phyloP scores from a whole-genome alignment of 1,140 invertebrate genomes.

The Brachionus calyciflorus region DNA sequence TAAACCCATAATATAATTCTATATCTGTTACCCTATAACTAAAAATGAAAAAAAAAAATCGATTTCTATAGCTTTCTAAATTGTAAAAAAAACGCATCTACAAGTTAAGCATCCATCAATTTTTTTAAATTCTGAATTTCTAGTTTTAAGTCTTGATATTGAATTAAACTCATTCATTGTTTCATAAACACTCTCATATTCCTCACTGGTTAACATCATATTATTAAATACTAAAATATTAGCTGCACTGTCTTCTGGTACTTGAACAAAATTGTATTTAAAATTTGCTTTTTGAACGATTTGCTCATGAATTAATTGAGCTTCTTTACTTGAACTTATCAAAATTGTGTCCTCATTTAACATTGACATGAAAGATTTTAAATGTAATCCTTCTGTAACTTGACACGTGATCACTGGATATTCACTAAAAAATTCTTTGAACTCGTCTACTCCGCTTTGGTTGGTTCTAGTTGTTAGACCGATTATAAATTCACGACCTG shows the following conservation, averaged over 20 bases:
- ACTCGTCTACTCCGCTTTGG: neutral
- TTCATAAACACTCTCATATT: neutral
- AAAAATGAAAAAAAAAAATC: too few species aligned
- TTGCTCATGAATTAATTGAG: neutral
- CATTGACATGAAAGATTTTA: conserved; percentile 38
- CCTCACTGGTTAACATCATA: neutral
- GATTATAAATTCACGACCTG: conserved; percentile 20
- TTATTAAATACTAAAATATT: conserved; percentile 22
- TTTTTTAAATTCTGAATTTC: conserved; percentile 40
- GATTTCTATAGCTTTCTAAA: too few species aligned
- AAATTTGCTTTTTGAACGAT: neutral
- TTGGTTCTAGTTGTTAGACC: conserved; percentile 36
- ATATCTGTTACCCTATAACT: too few species aligned
- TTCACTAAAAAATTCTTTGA: neutral
- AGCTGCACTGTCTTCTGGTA: conserved; percentile 6
- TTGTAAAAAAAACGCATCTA: conserved; percentile 19
- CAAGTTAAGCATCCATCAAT: conserved; percentile 41
- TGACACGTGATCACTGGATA: conserved; percentile 1
- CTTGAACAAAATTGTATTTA: conserved; percentile 7
- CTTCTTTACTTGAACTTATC: neutral
- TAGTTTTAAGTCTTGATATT: neutral
- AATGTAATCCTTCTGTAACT: neutral
- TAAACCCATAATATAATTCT: too few species aligned
- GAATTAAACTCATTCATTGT: neutral
- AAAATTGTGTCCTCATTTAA: neutral